Percentiles rank a stretch among this genome's conserved stretches.
phyloP scores from a whole-genome alignment of 2,113 vertebrate species.

The Ceuthmochares aereus region DNA sequence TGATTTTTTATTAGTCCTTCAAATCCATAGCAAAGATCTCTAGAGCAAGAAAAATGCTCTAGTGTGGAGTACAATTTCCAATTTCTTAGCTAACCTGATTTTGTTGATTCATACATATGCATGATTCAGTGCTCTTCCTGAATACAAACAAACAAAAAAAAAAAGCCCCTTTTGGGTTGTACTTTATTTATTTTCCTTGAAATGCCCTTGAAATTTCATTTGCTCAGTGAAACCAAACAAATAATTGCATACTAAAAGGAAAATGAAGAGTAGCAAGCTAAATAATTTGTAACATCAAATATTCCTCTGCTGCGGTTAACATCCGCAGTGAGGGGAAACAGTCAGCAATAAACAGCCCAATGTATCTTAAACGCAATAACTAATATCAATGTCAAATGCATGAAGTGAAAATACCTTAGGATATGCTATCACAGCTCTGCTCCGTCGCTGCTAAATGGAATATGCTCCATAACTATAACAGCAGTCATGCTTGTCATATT shows the following conservation, averaged over 20 bases:
- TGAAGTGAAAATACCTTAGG: conserved; percentile 77
- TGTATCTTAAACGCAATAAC: conserved; percentile 75
- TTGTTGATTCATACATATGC: conserved; percentile 85
- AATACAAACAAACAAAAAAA: conserved; percentile 71
- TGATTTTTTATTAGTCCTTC: conserved; percentile 84
- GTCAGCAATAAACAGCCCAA: conserved; percentile 69
- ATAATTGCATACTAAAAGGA: conserved; percentile 81
- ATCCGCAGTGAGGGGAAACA: conserved; percentile 68
- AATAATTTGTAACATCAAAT: conserved; percentile 80
- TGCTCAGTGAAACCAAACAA: conserved; percentile 82
- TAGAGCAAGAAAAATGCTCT: conserved; percentile 81
- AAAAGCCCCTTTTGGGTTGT: conserved; percentile 43
- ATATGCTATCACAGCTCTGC: conserved; percentile 67
- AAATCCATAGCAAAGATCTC: conserved; percentile 82
- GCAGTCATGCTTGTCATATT: conserved; percentile 69
- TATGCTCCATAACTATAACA: conserved; percentile 56
- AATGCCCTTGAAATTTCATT: conserved; percentile 84
- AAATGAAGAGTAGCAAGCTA: conserved; percentile 71
- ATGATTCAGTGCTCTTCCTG: conserved; percentile 75
- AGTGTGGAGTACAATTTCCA: conserved; percentile 77
- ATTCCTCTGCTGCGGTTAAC: conserved; percentile 72
- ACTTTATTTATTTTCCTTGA: conserved; percentile 82
- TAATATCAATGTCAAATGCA: conserved; percentile 75
- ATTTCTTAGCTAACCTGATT: conserved; percentile 82
- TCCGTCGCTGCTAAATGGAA: conserved; percentile 72